A percentile compares a stretch with the other conserved stretches of the same genome.
phyloP scores from a whole-genome alignment of 1,140 invertebrate species.

The Lordiphosa collinella region DNA sequence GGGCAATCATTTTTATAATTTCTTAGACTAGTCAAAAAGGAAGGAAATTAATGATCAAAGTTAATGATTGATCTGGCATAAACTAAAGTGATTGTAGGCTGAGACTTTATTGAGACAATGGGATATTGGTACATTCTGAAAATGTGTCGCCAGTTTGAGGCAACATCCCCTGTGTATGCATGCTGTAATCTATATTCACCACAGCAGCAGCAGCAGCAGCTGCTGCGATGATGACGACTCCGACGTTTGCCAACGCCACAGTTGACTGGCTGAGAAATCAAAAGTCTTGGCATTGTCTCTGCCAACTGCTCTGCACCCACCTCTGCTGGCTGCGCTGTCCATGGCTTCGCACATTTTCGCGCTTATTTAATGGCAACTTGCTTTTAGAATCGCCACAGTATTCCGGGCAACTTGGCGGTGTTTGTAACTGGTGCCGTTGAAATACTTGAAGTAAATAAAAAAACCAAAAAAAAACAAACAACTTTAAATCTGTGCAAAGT shows the following conservation, averaged over 20 bases:
- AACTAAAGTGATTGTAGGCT: conserved; percentile 49
- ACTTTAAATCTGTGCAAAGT: conserved; percentile 7
- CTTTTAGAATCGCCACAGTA: conserved; percentile 78
- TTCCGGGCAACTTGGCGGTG: conserved; percentile 77
- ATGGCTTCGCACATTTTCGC: conserved; percentile 44
- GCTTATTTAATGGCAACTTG: conserved; percentile 73
- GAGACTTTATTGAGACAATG: conserved; percentile 49
- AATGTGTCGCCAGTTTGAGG: conserved; percentile 63
- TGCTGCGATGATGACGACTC: neutral
- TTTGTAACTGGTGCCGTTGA: conserved; percentile 73
- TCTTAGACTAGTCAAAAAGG: conserved; percentile 11
- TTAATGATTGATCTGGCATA: conserved; percentile 69
- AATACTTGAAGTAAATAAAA: conserved; percentile 61
- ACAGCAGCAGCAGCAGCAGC: conserved; percentile 8
- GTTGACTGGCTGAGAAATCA: conserved; percentile 64
- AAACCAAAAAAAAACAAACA: neutral
- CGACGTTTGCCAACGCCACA: conserved; percentile 27
- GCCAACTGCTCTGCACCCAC: conserved; percentile 22
- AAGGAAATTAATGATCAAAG: conserved; percentile 57
- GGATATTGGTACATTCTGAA: conserved; percentile 38
- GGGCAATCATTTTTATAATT: conserved; percentile 44
- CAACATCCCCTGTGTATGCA: conserved; percentile 54
- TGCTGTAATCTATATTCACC: conserved; percentile 52
- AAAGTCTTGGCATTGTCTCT: conserved; percentile 48
- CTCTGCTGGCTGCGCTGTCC: conserved; percentile 27